These are phyloP conservation scores for Phodopus roborovskii DNA, from an alignment of 2,113 vertebrate genomes.

Conservation along the genomic window DNA sequence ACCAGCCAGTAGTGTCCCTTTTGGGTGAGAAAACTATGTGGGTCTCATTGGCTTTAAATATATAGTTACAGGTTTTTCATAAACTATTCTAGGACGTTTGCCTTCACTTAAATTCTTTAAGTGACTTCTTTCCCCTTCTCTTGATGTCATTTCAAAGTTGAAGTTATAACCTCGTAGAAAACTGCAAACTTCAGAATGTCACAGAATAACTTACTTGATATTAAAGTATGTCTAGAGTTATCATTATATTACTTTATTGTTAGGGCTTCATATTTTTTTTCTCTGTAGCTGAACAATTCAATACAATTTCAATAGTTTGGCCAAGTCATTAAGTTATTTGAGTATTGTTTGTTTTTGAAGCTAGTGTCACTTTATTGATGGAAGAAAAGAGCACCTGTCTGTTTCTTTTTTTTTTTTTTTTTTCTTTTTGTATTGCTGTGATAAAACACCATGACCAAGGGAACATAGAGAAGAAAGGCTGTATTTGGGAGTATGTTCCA, in stretches of 20 bases:
- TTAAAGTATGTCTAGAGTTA: not conserved
- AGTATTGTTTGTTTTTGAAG: not conserved
- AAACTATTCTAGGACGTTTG: not conserved
- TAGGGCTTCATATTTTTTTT: not conserved
- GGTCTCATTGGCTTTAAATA: not conserved
- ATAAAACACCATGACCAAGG: not conserved
- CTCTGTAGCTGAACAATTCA: not conserved
- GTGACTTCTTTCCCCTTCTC: not conserved
- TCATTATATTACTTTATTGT: not conserved
- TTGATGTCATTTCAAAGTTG: slow-evolving; percentile 13
- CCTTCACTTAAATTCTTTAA: not conserved
- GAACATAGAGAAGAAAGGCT: not conserved
- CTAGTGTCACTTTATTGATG: not conserved
- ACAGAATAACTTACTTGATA: not conserved
- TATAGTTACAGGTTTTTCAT: not conserved
- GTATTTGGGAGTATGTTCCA: not conserved
- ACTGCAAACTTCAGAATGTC: not conserved
- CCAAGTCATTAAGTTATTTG: slow-evolving; percentile 22
- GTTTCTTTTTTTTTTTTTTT: not conserved
- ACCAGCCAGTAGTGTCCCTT: not conserved
- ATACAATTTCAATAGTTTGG: not conserved
- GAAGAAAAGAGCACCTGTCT: not conserved
- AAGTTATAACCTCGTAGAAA: not conserved
- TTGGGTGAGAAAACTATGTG: not conserved
- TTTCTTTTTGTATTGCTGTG: not conserved